A percentile compares a stretch with the other conserved stretches of the same genome.
Conservation (phyloP, 2,113 vertebrate species). For the Trichomycterus rosablanca region DNA sequence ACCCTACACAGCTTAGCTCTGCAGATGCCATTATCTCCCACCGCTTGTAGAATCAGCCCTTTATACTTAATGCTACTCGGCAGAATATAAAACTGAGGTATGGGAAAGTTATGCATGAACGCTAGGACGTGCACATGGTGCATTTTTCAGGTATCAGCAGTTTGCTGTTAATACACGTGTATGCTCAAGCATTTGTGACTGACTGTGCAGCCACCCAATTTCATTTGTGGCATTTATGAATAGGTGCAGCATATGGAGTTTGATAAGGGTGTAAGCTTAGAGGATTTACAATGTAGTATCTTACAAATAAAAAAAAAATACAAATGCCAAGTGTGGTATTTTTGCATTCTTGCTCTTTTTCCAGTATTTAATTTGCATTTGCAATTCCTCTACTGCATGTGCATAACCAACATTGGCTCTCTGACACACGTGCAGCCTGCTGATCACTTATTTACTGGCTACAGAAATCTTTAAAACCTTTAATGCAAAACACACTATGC, state of each 20-base stretch:
- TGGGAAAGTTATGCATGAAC: slow-evolving; percentile 3
- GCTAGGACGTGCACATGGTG: neutral
- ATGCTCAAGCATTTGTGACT: slow-evolving; percentile 1
- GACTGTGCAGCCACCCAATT: slow-evolving; percentile 9
- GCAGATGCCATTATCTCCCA: slow-evolving; percentile 25
- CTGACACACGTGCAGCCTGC: no score
- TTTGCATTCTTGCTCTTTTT: no score
- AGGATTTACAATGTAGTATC: no score
- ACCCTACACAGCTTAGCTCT: slow-evolving; percentile 7
- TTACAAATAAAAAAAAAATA: no score
- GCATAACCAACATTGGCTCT: no score
- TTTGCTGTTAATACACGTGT: neutral
- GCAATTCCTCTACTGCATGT: no score
- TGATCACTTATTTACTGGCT: no score
- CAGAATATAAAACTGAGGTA: slow-evolving; percentile 4
- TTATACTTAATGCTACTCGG: slow-evolving; percentile 26
- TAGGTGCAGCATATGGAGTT: slow-evolving; percentile 9
- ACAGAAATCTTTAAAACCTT: no score
- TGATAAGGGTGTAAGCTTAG: slow-evolving; percentile 23
- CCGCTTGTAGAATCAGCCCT: neutral
- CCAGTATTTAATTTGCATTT: no score
- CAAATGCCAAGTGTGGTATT: no score
- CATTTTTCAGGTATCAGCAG: slow-evolving; percentile 40
- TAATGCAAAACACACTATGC: no score
- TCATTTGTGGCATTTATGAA: slow-evolving; percentile 42